Base-by-base conservation (phyloP, 2,113 vertebrate genomes). In the Echinops telfairi region DNA sequence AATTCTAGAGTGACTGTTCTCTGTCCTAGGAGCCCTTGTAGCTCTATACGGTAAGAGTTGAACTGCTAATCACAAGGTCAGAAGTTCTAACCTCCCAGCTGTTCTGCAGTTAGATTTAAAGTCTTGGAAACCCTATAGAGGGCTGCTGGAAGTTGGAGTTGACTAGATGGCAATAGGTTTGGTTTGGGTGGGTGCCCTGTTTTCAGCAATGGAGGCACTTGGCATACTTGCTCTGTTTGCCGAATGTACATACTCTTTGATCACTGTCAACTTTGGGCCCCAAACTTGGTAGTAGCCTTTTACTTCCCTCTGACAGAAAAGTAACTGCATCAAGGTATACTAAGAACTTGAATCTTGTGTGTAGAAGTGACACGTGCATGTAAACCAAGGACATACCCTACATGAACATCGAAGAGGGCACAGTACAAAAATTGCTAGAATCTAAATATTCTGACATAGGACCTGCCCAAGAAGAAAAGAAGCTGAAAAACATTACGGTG, bases 361-460 rank as follows among this genome's bases (percentile, higher is more conserved):
- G 16, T 71, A 75, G 4, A 86, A 71, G 47, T 62, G 29, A 86
- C 31, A 16, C 33, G 27, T 71, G 20, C 16, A 36, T 4, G 25
- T 92, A 86, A 31, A 76, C 33, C 75, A 86, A 86, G 47, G n/a
- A 86, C 16, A 86, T 78, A 33, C 20, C 53, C 27, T 71, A 33
- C 9, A 20, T 75, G 83, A 90, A 83, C 43, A 27, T 33, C 11
- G n/a, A 58, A 64, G 62, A 40, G 79, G 16, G 31, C 43, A 77
- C 47, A 64, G 47, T 6, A 40, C 60, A n/a, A 40, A 53, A 85
- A 27, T 58, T 27, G 5, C 60, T 62, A 62, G n/a, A 92, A 8
- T 20, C 8, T 43, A 62, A 58, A 71, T 27, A 43, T 80, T 47
- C 90, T 73, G 19, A 47, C 22, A 47, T 43, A 29, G 36, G n/a